phyloP scores from a whole-genome alignment of 2,797 vertebrate genomes.

The Darevskia nairensis region DNA sequence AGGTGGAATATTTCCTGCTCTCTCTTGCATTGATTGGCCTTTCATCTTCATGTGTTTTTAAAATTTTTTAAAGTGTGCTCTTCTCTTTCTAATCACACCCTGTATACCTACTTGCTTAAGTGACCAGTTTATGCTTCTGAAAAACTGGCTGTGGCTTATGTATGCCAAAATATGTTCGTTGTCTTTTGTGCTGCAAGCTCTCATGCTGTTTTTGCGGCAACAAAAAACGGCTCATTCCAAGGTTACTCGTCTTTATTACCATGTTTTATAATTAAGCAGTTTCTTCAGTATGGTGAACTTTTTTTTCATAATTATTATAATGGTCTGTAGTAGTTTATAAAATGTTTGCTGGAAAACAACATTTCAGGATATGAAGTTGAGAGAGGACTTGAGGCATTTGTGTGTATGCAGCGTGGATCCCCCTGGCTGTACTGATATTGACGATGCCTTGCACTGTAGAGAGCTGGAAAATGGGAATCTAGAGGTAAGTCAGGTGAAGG shows the following conservation, averaged over 20 bases:
- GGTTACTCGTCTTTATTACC: background rate
- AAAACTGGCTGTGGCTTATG: no score
- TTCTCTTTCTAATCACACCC: no score
- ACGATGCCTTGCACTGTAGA: constrained; percentile 93
- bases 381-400: constrained; percentile 89
- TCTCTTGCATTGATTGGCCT: background rate
- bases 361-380: constrained; percentile 87
- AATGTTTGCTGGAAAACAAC: background rate
- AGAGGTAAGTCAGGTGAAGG: constrained; percentile 81
- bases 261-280: background rate
- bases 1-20: background rate
- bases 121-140: background rate
- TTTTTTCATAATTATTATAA: background rate
- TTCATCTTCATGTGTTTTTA: background rate
- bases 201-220: no score
- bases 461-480: constrained; percentile 90
- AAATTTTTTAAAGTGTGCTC: background rate
- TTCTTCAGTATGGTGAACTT: background rate
- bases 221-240: background rate
- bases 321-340: constrained; percentile 2
- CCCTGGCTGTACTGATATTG: constrained; percentile 97
- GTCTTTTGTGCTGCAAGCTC: background rate
- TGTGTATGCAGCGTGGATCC: constrained; percentile 96
- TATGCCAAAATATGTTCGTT: background rate
- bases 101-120: background rate